Conservation (phyloP, 1,140 invertebrate species). For the Chymomyza costata region DNA sequence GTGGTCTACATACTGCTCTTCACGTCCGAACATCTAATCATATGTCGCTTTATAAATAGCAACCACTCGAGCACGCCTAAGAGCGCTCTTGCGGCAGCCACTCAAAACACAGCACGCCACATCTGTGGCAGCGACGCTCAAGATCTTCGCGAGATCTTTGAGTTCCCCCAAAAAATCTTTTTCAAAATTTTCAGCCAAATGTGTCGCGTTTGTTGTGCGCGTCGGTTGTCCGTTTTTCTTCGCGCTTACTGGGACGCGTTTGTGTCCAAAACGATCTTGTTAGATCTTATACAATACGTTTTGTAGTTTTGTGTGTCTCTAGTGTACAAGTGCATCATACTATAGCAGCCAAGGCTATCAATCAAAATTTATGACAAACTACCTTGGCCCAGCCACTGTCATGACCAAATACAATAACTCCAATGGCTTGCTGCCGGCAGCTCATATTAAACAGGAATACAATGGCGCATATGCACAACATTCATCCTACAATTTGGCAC, state of each 20-base stretch:
- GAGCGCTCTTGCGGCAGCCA: conserved; percentile 45
- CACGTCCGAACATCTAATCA: conserved; percentile 59
- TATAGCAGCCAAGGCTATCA: neutral
- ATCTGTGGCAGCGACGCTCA: conserved; percentile 17
- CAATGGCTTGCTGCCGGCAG: conserved; percentile 30
- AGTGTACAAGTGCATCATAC: conserved; percentile 13
- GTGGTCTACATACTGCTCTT: conserved; percentile 32
- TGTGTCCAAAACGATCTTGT: too few species aligned
- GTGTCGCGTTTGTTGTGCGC: conserved; percentile 59
- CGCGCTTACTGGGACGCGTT: too few species aligned
- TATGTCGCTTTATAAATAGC: conserved; percentile 67
- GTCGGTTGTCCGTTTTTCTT: conserved; percentile 37
- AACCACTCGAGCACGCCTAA: conserved; percentile 43
- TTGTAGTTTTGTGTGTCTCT: too few species aligned
- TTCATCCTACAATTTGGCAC: conserved; percentile 23
- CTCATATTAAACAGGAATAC: conserved; percentile 60
- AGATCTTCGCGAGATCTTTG: conserved; percentile 16
- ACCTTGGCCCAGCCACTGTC: too few species aligned
- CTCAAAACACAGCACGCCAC: conserved; percentile 55
- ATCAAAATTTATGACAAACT: too few species aligned
- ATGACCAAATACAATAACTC: conserved; percentile 66
- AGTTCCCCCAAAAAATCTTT: conserved; percentile 24
- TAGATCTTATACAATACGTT: too few species aligned
- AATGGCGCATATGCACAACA: conserved; percentile 45
- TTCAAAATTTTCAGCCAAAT: conserved; percentile 56